These are phyloP conservation scores for Globicephala melas DNA, from an alignment of 2,113 vertebrate species.

Conservation along the genomic window DNA sequence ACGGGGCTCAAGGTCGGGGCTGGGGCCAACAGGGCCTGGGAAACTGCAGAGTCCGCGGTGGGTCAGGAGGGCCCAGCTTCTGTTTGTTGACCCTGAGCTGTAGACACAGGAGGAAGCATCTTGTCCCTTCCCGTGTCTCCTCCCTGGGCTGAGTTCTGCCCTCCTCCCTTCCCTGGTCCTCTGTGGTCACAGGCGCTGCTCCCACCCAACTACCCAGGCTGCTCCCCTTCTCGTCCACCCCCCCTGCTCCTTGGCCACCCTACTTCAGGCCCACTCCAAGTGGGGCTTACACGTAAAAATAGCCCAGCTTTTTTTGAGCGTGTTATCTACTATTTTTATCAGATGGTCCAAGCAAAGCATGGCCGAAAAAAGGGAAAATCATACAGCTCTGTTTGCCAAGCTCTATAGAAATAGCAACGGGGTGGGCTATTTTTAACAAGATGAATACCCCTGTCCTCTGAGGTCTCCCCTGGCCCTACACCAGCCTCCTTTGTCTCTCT, in stretches of 20 bases:
- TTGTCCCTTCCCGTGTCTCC: neutral
- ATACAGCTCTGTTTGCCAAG: slow-evolving; percentile 83
- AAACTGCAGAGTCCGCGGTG: neutral
- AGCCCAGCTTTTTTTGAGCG: slow-evolving; percentile 76
- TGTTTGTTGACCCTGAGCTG: slow-evolving; percentile 51
- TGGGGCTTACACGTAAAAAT: slow-evolving; percentile 81
- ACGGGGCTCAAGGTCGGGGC: neutral
- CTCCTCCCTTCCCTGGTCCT: neutral
- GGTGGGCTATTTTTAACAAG: slow-evolving; percentile 86
- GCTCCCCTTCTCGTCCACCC: neutral
- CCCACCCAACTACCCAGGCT: neutral
- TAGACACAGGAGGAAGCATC: slow-evolving; percentile 52
- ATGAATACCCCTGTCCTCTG: slow-evolving; percentile 83
- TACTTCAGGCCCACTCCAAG: slow-evolving; percentile 54
- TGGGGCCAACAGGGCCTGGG: slow-evolving; percentile 15
- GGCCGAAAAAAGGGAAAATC: slow-evolving; percentile 84
- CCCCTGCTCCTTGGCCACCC: slow-evolving; percentile 19
- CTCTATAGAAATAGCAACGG: slow-evolving; percentile 85
- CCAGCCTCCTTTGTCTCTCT: slow-evolving; percentile 84
- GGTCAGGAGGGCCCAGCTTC: slow-evolving; percentile 17
- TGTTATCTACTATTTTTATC: slow-evolving; percentile 88
- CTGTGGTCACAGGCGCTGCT: neutral
- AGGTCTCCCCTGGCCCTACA: slow-evolving; percentile 85
- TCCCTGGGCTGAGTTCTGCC: neutral
- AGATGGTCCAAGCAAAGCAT: slow-evolving; percentile 79